Evolutionary conservation across 64 coral and sea anemone genomes (phyloP).

Genomic region (Montipora efflorescens): DNA sequence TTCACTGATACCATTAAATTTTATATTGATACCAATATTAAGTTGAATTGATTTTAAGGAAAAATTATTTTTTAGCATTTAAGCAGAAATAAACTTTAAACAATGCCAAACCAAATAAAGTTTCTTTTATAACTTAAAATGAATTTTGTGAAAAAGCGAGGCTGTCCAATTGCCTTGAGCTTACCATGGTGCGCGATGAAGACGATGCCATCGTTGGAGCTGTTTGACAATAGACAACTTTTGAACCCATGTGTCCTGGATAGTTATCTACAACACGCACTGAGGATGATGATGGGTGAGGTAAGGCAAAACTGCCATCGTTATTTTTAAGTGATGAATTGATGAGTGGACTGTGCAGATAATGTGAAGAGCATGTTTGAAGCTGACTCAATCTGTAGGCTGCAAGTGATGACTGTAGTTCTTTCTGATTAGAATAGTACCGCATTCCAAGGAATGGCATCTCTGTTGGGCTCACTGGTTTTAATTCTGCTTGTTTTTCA

Average conservation of each 20-base stretch:
- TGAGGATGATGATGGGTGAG: background rate
- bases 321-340: background rate
- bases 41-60: no score
- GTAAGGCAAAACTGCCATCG: background rate
- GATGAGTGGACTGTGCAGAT: background rate
- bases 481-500: conserved; percentile 16
- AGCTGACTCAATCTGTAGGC: conserved; percentile 43
- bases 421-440: conserved; percentile 21
- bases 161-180: background rate
- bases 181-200: conserved; percentile 32
- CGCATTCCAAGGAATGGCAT: conserved; percentile 1
- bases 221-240: conserved; percentile 51
- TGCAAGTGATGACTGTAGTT: background rate
- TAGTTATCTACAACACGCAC: conserved; percentile 8
- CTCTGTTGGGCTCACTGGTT: conserved; percentile 13
- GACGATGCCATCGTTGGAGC: conserved; percentile 34
- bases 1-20: no score
- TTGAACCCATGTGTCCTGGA: conserved; percentile 2
- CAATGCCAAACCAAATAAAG: background rate
- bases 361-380: conserved; percentile 17
- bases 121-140: background rate
- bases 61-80: no score
- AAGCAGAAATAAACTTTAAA: background rate
- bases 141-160: background rate
- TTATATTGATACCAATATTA: no score